Base-by-base conservation (phyloP, 92 coral and sea anemone genomes). In the Desmophyllum pertusum region DNA sequence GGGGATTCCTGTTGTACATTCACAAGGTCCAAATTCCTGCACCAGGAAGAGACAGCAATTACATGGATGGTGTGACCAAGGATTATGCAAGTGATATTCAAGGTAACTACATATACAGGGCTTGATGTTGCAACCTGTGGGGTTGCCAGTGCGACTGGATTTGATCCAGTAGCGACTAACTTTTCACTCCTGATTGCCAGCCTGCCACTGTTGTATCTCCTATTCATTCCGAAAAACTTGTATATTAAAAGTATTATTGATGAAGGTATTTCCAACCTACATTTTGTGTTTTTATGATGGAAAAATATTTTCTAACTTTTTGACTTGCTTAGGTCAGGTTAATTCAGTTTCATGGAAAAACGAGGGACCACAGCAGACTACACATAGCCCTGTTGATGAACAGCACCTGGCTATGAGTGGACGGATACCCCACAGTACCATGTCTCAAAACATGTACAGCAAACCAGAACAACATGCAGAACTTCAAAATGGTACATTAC, bases 1-100 rank as follows among this genome's bases (percentile, higher is more conserved):
- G 51, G 87, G 81, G 10, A 72, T 76, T 2, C 81, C 81, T 0
- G 23, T 69, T 23, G 18, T 74, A 19, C 46, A 37, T 36, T 38
- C 68, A 61, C 19, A 23, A 21, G 7, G 46, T 42, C 75, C 87
- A 0, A 39, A 23, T 21, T 25, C 43, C 37, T 64, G 39, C 33
- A 2, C 87, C 75, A 8, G 82, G 76, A 3, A 18, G 82, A 63
- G 81, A 41, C 53, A 82, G 46, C 71, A 72, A n/a, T 53, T 43
- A 25, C 48, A 41, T 82, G 79, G 57, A 72, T 72, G 79, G 79
- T 2, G 45, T 18, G 27, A 5, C 57, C 9, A 72, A 42, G 71
- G 59, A 39, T 10, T 41, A 52, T 37, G 30, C 86, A 72, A 41
- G n/a, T 39, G 10, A 70, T 19, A 9, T 17, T 62, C 39, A 52